Percentiles rank a stretch among this genome's conserved stretches.
Evolutionary conservation across 2,797 vertebrate genomes (phyloP).

Genomic region (Octomys mimax): DNA sequence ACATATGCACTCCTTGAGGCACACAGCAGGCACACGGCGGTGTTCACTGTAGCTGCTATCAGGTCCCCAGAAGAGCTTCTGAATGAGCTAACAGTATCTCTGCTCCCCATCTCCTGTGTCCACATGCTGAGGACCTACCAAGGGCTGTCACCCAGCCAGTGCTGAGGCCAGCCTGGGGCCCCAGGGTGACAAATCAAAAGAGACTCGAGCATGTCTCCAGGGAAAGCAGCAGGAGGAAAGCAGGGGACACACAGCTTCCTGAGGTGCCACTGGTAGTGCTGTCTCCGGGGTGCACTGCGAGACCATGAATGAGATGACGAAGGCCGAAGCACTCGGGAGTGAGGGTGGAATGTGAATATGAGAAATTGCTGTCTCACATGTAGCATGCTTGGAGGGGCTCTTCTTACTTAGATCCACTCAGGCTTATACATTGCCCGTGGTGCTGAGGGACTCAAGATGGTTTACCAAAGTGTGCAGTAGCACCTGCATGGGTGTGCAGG

Average conservation of each 20-base stretch:
- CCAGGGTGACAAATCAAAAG: neutral
- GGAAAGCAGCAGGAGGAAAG: constrained; percentile 1
- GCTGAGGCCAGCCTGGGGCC: neutral
- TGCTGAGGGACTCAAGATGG: constrained; percentile 50
- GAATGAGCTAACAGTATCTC: neutral
- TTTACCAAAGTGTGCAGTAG: neutral
- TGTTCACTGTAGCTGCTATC: neutral
- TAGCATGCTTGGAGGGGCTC: neutral
- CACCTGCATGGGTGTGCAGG: neutral
- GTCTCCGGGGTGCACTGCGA: neutral
- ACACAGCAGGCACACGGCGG: neutral
- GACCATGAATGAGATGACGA: constrained; percentile 63
- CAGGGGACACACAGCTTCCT: neutral
- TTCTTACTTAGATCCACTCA: constrained; percentile 61
- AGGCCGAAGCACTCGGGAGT: constrained; percentile 40
- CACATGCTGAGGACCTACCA: neutral
- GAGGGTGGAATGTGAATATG: constrained; percentile 50
- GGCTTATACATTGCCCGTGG: constrained; percentile 50
- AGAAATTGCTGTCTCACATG: constrained; percentile 20
- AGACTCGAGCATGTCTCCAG: neutral
- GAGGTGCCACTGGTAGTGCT: neutral
- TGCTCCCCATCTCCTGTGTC: fast-evolving
- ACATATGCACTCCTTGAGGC: neutral
- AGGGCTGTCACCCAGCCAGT: fast-evolving
- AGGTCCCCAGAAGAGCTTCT: neutral